Percentiles rank a stretch among this genome's conserved stretches.
Conservation (phyloP, 2,888 invertebrate genomes). For the Nebria brevicollis region DNA sequence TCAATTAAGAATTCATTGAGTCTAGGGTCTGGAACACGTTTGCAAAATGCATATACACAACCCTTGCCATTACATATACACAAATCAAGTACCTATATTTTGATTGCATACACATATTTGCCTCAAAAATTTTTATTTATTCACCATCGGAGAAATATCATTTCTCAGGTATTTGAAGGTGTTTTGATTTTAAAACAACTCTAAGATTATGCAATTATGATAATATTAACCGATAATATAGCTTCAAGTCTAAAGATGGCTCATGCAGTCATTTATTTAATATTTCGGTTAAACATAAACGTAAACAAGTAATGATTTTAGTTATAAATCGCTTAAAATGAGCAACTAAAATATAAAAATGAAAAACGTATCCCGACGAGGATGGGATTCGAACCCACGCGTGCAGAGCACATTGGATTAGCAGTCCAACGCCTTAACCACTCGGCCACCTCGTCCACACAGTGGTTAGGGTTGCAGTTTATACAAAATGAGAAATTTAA, state of each 20-base stretch:
- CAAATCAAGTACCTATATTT: background rate
- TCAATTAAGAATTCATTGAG: constrained; percentile 34
- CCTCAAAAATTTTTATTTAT: background rate
- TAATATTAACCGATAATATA: too few species aligned
- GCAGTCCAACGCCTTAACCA: constrained; percentile 75
- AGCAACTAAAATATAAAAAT: background rate
- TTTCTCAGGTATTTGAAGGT: too few species aligned
- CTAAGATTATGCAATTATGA: too few species aligned
- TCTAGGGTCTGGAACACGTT: constrained; percentile 23
- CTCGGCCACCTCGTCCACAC: constrained; percentile 70
- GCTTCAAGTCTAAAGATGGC: too few species aligned
- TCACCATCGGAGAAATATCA: too few species aligned
- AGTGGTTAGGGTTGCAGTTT: background rate
- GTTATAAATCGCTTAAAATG: too few species aligned
- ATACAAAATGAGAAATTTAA: background rate
- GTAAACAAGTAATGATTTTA: too few species aligned
- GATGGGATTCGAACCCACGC: constrained; percentile 74
- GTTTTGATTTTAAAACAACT: too few species aligned
- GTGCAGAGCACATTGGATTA: constrained; percentile 73
- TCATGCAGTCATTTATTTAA: too few species aligned
- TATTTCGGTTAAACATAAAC: too few species aligned
- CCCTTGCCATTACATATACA: constrained; percentile 14
- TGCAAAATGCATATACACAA: constrained; percentile 33
- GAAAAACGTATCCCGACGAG: constrained; percentile 57
- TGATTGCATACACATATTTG: background rate